Evolutionary conservation across 2,797 vertebrate species (phyloP).

Genomic region (Coregonus sp.): DNA sequence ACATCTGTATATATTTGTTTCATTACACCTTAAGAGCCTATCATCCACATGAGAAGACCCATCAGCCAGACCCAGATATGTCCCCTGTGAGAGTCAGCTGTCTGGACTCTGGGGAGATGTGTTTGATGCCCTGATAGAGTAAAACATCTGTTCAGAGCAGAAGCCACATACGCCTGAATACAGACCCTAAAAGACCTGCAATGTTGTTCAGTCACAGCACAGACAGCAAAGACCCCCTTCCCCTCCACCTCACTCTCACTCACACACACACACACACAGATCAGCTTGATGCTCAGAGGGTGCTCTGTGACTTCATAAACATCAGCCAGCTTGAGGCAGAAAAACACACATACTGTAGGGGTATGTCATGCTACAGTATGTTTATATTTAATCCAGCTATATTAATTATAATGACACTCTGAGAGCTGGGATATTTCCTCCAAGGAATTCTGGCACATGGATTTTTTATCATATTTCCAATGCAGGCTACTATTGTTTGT

Average conservation of each 20-base stretch:
- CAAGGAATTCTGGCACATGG: too few relatives aligned
- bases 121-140: not conserved
- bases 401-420: not conserved
- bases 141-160: not conserved
- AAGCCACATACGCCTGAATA: not conserved
- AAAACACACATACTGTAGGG: not conserved
- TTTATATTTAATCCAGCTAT: too few relatives aligned
- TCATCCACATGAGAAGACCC: not conserved
- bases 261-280: conserved; percentile 5
- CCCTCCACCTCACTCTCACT: not conserved
- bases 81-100: not conserved
- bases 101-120: not conserved
- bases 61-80: not conserved
- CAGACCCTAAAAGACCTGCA: not conserved
- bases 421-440: not conserved
- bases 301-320: not conserved
- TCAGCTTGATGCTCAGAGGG: not conserved
- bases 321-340: not conserved
- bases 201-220: conserved; percentile 2
- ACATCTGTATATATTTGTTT: too few relatives aligned
- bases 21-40: not conserved
- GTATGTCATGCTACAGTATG: too few relatives aligned
- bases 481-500: not conserved
- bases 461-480: too few relatives aligned
- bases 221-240: not conserved